phyloP scores from a whole-genome alignment of 2,797 vertebrate genomes.

The Sebastes nivosus region DNA sequence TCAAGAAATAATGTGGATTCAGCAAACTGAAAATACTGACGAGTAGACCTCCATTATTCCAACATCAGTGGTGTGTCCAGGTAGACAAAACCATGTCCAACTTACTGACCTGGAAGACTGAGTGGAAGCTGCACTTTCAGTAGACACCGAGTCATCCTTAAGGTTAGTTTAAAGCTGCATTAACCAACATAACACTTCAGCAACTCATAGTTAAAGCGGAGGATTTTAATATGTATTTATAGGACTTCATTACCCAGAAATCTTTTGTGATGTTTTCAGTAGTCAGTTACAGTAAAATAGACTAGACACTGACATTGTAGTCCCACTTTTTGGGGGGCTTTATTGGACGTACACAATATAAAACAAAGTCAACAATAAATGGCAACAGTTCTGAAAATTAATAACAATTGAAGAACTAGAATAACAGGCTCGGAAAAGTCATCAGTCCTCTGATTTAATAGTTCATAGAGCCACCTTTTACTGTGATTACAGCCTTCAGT shows the following conservation, averaged over 20 bases:
- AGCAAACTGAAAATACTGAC: neutral
- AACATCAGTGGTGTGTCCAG: neutral
- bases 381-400: fast-evolving
- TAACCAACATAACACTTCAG: neutral
- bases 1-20: neutral
- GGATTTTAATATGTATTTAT: neutral
- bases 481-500: neutral
- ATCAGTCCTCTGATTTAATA: neutral
- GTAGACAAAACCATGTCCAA: neutral
- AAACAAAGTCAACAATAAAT: fast-evolving
- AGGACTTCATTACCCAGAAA: neutral
- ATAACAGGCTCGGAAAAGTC: neutral
- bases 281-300: too few species aligned
- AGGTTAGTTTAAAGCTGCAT: neutral
- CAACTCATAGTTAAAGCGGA: fast-evolving
- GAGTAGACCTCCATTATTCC: neutral
- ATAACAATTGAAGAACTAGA: neutral
- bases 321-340: too few species aligned
- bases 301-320: too few species aligned
- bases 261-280: too few species aligned
- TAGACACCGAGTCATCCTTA: neutral
- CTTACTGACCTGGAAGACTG: neutral
- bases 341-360: too few species aligned
- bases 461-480: neutral
- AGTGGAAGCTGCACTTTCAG: neutral